Evolutionary conservation across 2,888 invertebrate species (phyloP), one percentile per base, ranked within the genome.

Genomic region (Chrysina gloriosa): DNA sequence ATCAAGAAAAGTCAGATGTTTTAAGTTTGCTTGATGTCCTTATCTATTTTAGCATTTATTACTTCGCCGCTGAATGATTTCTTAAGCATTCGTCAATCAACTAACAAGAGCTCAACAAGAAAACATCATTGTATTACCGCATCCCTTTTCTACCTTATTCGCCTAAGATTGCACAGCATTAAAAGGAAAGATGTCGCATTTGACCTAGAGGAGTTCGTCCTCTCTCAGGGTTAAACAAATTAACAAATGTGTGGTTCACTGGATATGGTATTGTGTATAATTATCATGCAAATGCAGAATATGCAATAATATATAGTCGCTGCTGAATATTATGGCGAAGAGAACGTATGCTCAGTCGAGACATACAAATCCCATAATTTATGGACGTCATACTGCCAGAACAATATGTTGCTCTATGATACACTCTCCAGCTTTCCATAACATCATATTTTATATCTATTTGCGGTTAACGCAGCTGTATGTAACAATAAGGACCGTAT

Each of bases 381-480:
- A 61, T 27, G 16, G 58, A 42, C 9, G 58, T 61, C 42, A 27
- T 27, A 42, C 42, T 61, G 58, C 58, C 58, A 61, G 27, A 61
- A 61, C 58, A 27, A 27, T 61, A 25, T 61, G 58, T 42, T 61
- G 45, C 58, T 27, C 16, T 23, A 14, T 45, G 42, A 61, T 61
- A 61, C 58, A 61, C 58, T 42, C 58, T 61, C 42, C 42, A 61
- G 58, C 58, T 66, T 58, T 66, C 58, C 66, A 58, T 58, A 66
- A 58, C 66, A 58, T 66, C 48, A 66, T 66, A 66, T 58, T 66
- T 66, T 66, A 66, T 66, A 66, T 58, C 56, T 66, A 66, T 66
- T 66, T 58, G 66, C 27, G 66, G 66, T 66, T 58, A 66, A 58
- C 48, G 47, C 66, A 66, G 66, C 66, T 66, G 66, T 65, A 65